Percentiles rank a stretch among this genome's conserved stretches.
phyloP scores from a whole-genome alignment of 2,113 vertebrate genomes.

The Nettapus auritus region DNA sequence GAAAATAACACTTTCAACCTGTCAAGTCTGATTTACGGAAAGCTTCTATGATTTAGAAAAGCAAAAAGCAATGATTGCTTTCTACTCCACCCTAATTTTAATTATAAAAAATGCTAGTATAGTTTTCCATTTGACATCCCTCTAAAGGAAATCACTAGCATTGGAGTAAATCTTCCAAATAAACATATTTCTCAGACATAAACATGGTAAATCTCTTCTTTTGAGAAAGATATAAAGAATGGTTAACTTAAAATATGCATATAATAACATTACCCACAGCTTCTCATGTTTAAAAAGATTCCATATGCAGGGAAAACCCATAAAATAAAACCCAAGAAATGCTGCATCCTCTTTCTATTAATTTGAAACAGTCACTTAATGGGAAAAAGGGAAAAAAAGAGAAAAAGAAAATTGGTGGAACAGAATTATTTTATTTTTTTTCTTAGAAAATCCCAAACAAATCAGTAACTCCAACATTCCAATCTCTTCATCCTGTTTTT shows the following conservation, averaged over 20 bases:
- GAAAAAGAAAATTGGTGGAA: neutral
- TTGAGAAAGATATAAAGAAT: constrained; percentile 56
- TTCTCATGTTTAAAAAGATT: constrained; percentile 73
- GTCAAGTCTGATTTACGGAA: constrained; percentile 54
- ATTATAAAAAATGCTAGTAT: constrained; percentile 51
- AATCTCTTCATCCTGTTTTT: constrained; percentile 61
- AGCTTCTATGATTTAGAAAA: constrained; percentile 40
- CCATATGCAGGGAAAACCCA: constrained; percentile 68
- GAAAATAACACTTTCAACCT: constrained; percentile 31
- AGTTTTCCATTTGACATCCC: constrained; percentile 42
- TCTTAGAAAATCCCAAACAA: constrained; percentile 66
- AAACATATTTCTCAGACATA: constrained; percentile 54
- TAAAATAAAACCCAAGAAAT: constrained; percentile 64
- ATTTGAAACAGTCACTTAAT: constrained; percentile 65
- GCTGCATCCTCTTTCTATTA: constrained; percentile 71
- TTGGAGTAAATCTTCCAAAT: constrained; percentile 51
- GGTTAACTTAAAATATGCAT: constrained; percentile 70
- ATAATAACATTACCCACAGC: constrained; percentile 67
- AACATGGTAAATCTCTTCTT: constrained; percentile 64
- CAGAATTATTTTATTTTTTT: constrained; percentile 51
- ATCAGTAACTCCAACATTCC: constrained; percentile 54
- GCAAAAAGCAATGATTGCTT: constrained; percentile 22
- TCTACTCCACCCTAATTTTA: constrained; percentile 60
- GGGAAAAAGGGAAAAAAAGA: neutral
- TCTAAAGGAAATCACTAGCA: constrained; percentile 31